Evolutionary conservation across 2,888 invertebrate genomes (phyloP).

Genomic region (Lithophane socia): DNA sequence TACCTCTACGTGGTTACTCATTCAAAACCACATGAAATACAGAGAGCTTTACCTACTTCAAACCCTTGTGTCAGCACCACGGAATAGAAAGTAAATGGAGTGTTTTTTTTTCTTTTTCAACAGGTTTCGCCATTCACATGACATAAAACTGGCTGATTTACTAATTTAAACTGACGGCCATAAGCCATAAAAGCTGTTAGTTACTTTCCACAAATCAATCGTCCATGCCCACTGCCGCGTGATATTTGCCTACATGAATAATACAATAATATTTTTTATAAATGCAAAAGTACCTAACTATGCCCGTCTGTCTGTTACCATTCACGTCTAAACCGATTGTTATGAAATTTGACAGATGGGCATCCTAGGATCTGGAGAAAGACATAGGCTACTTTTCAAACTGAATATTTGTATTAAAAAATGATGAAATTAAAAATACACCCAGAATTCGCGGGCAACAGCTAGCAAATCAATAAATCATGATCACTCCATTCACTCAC

Average conservation of each 20-base stretch:
- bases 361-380: neutral
- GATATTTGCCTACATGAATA: neutral
- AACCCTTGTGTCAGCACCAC: slow-evolving; percentile 4
- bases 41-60: slow-evolving; percentile 10
- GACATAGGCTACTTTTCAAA: neutral
- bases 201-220: neutral
- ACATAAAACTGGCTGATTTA: neutral
- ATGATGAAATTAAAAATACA: neutral
- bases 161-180: neutral
- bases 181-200: neutral
- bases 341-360: no score
- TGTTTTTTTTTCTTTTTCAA: neutral
- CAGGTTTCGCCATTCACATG: neutral
- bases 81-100: slow-evolving; percentile 5
- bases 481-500: slow-evolving; percentile 8
- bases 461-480: neutral
- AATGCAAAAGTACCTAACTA: neutral
- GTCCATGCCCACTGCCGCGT: neutral
- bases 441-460: neutral
- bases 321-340: neutral
- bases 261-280: neutral
- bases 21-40: slow-evolving; percentile 27
- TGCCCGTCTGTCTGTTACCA: neutral
- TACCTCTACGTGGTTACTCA: slow-evolving; percentile 10
- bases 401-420: neutral